These are phyloP conservation scores for Melanostoma mellinum DNA, from an alignment of 2,888 invertebrate genomes.

Conservation along the genomic window DNA sequence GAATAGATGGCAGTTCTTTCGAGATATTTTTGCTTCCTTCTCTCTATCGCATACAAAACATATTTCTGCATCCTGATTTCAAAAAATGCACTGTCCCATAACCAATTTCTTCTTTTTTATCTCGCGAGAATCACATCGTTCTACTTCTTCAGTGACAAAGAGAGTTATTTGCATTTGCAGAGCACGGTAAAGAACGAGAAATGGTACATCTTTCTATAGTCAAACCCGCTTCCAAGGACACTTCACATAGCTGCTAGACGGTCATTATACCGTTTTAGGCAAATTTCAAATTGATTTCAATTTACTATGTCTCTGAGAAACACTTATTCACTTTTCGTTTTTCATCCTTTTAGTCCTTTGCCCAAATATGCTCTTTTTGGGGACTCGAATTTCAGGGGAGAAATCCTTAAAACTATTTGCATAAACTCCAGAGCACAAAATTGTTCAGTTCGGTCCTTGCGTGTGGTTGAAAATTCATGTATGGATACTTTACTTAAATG, in stretches of 20 bases:
- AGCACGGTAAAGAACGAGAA: constrained; percentile 5
- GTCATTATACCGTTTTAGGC: constrained; percentile 54
- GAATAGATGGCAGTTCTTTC: neutral
- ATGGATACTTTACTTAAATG: neutral
- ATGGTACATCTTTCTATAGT: neutral
- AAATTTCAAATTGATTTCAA: constrained; percentile 63
- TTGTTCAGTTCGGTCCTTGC: constrained; percentile 36
- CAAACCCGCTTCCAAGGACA: constrained; percentile 14
- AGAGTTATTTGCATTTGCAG: constrained; percentile 18
- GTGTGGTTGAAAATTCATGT: neutral
- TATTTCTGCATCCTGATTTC: constrained; percentile 4
- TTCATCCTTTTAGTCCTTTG: constrained; percentile 20
- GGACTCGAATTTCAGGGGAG: neutral
- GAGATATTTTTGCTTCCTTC: neutral
- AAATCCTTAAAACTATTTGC: constrained; percentile 60
- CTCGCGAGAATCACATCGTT: constrained; percentile 4
- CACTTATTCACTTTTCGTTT: constrained; percentile 24
- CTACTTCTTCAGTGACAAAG: neutral
- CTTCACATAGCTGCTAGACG: constrained; percentile 31
- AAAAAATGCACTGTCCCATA: constrained; percentile 34
- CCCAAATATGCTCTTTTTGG: constrained; percentile 51
- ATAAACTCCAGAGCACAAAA: constrained; percentile 25
- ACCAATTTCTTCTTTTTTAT: neutral
- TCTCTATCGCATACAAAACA: constrained; percentile 10
- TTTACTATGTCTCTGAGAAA: constrained; percentile 50